Evolutionary conservation across 2,888 invertebrate species (phyloP), one percentile per base, ranked within the genome.

Genomic region (Platerodrilus igneus): DNA sequence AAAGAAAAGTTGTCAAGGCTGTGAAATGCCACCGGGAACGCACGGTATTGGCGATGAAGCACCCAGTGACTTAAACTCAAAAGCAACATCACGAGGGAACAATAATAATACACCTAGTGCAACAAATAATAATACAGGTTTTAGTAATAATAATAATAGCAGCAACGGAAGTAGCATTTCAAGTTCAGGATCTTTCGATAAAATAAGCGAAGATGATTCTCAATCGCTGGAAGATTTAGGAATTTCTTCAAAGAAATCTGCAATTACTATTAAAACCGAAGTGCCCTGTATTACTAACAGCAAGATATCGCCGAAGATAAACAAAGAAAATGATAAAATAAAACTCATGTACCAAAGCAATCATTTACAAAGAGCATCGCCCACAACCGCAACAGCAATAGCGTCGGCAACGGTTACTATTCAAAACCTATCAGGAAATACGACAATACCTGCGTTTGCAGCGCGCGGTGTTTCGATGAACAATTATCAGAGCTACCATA

Each of bases 91-190:
- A 8, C 72, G 82, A 48, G 83, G 81, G 33, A 78, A 85, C 60
- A 85, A 86, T 62, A 87, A 87, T 66, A 87, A 87, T 65, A 87
- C 86, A 25, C 85, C 83, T 13, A 85, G 81, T 62, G 85, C 83
- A 37, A 84, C 85, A 41, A 81, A 79, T 57, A 86, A 83, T 64
- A 77, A 73, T 59, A 79, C 63, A 51, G 73, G 68, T 34, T 81
- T 79, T 62, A 43, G 34, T 35, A 83, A 78, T 58, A 83, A 79
- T 57, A 84, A 83, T 56, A 81, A 83, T 59, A 81, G 83, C 52
- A 86, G 86, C n/a, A n/a, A n/a, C 17, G 85, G 83, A 22, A 85
- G 83, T 55, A 86, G 85, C 60, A 81, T 82, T 25, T 78, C 71
- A 41, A 65, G 72, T 60, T 62, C 73, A 40, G 79, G 80, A 37